Base-by-base conservation (phyloP, 2,113 vertebrate species). In the Mystacornis crossleyi region DNA sequence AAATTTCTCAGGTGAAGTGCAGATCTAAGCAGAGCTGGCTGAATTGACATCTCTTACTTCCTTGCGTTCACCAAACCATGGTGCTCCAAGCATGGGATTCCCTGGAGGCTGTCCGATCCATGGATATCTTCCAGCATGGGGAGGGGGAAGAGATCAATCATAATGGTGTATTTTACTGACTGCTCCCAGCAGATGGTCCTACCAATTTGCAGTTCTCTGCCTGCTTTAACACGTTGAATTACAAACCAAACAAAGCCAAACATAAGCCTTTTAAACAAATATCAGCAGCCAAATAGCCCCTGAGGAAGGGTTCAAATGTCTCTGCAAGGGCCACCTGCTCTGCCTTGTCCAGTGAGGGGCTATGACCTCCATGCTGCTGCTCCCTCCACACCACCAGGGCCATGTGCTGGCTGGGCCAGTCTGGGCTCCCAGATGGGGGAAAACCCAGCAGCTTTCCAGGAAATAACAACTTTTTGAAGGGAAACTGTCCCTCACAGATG, bases 181-280 rank as follows among this genome's bases (percentile, higher is more conserved):
- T 96, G 86, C 71, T 88, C 84, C 82, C 80, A 90, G 90, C 96
- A 96, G 94, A 95, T 93, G 92, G 95, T 93, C 81, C 54, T 1
- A 7, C 51, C 75, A 95, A 90, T 95, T 95, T 86, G 73, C 79
- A 50, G 82, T 92, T 93, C 64, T 86, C 90, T 93, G 82, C 64
- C 80, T 93, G 90, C 67, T 92, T 62, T 36, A 95, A 83, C 90
- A 93, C 86, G 95, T 74, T 95, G 96, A 96, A 70, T 93, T 90
- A 26, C 90, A 86, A 86, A 83, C 47, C 86, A 83, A 95, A 86
- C 89, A 57, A 89, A 95, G 50, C 69, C 78, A 95, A 96, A 96
- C 90, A 95, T 47, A 95, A 58, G 82, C 80, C n/a, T 67, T 89
- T 47, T 66, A 64, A 55, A 54, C 64, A 96, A n/a, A n/a, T n/a